phyloP scores from a whole-genome alignment of 2,113 vertebrate genomes.

The Oophaga pumilio region DNA sequence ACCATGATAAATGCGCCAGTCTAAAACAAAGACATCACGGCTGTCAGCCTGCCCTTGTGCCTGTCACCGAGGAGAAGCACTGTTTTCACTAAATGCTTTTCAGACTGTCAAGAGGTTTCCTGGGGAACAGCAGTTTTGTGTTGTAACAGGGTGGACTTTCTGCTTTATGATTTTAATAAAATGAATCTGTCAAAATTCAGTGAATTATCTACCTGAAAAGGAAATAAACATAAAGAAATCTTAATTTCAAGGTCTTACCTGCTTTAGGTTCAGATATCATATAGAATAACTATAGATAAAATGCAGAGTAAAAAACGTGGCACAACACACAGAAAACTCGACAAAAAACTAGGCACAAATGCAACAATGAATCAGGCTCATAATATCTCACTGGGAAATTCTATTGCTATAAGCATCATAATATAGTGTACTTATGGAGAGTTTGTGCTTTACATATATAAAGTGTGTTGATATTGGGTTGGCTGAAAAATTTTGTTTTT shows the following conservation, averaged over 20 bases:
- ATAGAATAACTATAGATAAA: background rate
- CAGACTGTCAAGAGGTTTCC: slow-evolving; percentile 34
- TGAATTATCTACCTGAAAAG: background rate
- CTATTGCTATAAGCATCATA: background rate
- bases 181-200: slow-evolving; percentile 14
- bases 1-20: slow-evolving; percentile 41
- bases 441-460: background rate
- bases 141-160: slow-evolving; percentile 29
- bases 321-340: too few species aligned
- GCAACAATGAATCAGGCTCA: too few species aligned
- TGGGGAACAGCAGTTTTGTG: slow-evolving; percentile 27
- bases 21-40: slow-evolving; percentile 51
- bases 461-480: background rate
- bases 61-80: slow-evolving; percentile 40
- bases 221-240: background rate
- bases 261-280: background rate
- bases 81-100: slow-evolving; percentile 29
- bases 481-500: too few species aligned
- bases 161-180: background rate
- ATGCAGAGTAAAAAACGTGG: too few species aligned
- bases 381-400: background rate
- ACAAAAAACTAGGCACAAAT: too few species aligned
- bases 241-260: background rate
- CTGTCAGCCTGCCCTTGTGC: slow-evolving; percentile 52
- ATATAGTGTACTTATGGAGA: background rate